Conservation (phyloP, 1,140 invertebrate species). For the Psix sp. region DNA sequence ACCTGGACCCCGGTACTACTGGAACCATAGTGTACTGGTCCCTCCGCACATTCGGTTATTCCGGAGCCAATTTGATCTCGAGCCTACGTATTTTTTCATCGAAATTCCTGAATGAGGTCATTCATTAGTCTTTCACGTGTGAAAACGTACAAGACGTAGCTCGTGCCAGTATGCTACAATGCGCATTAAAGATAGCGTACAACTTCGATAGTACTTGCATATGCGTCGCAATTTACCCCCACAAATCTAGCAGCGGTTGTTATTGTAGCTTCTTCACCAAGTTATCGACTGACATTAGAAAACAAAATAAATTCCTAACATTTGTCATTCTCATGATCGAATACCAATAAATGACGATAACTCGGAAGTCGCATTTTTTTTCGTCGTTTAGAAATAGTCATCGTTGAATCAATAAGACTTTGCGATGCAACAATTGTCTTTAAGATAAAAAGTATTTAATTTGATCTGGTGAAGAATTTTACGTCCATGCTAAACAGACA, state of each 20-base stretch:
- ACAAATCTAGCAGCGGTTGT: conserved; percentile 14
- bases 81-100: too few species aligned
- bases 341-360: conserved; percentile 17
- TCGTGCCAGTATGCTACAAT: conserved; percentile 56
- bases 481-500: too few species aligned
- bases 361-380: conserved; percentile 7
- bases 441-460: too few species aligned
- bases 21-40: too few species aligned
- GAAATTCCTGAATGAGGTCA: too few species aligned
- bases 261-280: conserved; percentile 32
- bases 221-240: conserved; percentile 55
- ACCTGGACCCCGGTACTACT: too few species aligned
- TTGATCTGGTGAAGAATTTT: too few species aligned
- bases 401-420: conserved; percentile 1
- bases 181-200: conserved; percentile 37
- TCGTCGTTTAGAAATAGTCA: neutral
- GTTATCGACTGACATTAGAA: conserved; percentile 40
- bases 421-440: too few species aligned
- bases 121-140: too few species aligned
- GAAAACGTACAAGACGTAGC: too few species aligned
- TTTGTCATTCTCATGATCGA: conserved; percentile 26
- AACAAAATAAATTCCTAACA: conserved; percentile 50
- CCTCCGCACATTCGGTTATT: too few species aligned
- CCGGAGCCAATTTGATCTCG: too few species aligned
- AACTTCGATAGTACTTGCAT: conserved; percentile 32